phyloP scores from a whole-genome alignment of 2,113 vertebrate genomes.

The Lepus europaeus region DNA sequence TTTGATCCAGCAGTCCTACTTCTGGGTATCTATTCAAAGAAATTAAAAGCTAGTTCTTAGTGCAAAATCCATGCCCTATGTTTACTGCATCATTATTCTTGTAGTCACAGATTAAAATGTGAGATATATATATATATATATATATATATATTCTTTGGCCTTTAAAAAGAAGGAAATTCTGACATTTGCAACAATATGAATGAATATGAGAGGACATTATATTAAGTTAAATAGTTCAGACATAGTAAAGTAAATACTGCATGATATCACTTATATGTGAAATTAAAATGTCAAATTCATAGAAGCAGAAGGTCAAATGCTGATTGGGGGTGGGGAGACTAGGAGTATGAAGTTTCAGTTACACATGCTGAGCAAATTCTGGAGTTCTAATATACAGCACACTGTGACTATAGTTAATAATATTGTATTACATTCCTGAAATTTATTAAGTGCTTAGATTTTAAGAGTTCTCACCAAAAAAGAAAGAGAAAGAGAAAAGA shows the following conservation, averaged over 20 bases:
- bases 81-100: not conserved
- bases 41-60: not conserved
- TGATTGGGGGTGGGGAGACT: not conserved
- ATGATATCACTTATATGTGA: not conserved
- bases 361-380: not conserved
- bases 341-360: not conserved
- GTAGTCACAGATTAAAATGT: not conserved
- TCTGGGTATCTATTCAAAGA: not conserved
- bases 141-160: too few species aligned
- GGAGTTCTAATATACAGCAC: not conserved
- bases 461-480: not conserved
- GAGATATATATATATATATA: not conserved
- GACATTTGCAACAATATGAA: not conserved
- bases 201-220: not conserved
- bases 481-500: too few species aligned
- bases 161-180: not conserved
- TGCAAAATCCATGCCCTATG: not conserved
- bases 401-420: not conserved
- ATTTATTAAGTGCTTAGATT: not conserved
- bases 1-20: not conserved
- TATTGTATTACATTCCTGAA: not conserved
- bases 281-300: not conserved
- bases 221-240: not conserved
- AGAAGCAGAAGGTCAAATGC: not conserved
- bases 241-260: not conserved